Percentiles rank a stretch among this genome's conserved stretches.
Evolutionary conservation across 2,113 vertebrate species (phyloP).

Genomic region (Calidris pygmaea): DNA sequence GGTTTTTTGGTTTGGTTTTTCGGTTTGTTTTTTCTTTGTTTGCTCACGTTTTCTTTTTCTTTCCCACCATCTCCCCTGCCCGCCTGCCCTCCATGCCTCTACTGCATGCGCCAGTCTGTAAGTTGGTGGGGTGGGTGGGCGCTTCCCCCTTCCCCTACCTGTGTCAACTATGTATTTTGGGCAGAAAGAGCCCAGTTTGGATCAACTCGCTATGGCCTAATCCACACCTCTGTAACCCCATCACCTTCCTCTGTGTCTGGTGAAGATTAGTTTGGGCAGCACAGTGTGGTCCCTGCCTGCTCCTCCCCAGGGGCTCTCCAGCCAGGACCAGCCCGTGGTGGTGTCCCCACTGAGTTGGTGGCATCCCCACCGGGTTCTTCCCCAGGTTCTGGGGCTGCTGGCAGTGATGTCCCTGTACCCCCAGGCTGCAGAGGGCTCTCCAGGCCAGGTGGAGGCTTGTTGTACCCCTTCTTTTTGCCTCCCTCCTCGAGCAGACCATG

Average conservation of each 20-base stretch:
- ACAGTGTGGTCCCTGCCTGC: not conserved
- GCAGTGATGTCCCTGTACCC: fast-evolving
- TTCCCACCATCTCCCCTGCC: constrained; percentile 66
- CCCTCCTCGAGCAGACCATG: not conserved
- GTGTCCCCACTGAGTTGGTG: not conserved
- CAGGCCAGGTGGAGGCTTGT: not conserved
- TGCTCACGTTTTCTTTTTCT: constrained; percentile 70
- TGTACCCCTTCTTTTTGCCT: not conserved
- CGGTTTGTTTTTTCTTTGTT: constrained; percentile 47
- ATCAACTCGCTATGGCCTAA: constrained; percentile 25
- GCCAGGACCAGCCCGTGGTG: not conserved
- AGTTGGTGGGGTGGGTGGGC: constrained; percentile 69
- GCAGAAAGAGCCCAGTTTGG: not conserved
- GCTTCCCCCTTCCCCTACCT: not conserved
- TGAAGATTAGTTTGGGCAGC: constrained; percentile 19
- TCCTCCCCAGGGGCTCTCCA: not conserved
- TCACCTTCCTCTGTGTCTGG: not conserved
- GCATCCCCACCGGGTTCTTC: not conserved
- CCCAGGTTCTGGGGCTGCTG: not conserved
- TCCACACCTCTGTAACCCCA: not conserved
- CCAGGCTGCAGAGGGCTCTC: not conserved
- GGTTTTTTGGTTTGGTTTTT: constrained; percentile 31
- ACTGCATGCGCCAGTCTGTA: constrained; percentile 91
- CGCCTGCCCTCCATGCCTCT: constrained; percentile 64
- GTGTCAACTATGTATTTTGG: not conserved